Evolutionary conservation across 2,888 invertebrate species (phyloP), one percentile per base, ranked within the genome.

Genomic region (Oscheius sp.): DNA sequence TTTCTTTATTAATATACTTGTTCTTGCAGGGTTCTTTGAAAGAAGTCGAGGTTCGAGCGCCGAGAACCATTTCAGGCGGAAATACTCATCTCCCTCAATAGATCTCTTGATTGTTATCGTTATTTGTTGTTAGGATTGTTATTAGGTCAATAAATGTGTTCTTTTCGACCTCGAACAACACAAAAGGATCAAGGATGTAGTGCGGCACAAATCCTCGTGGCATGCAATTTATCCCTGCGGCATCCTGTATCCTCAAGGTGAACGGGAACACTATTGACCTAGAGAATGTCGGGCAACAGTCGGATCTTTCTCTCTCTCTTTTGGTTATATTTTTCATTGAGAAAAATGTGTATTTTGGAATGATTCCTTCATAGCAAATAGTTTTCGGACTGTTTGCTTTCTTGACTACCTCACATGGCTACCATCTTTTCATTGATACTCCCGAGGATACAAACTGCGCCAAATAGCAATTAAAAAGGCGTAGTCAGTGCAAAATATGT

Each of bases 51-150:
- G 39, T 71, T 23, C 66, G 83, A 27, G 80, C 72, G 23, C 84
- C 84, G 52, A 80, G 80, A 68, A 74, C 77, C 37, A 83, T 84
- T 29, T 76, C 76, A 23, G 84, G 74, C 20, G 83, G 83, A 27
- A 71, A 69, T 2, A 69, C 70, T 20, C 77, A 81, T 70, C 23
- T 79, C 23, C 79, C 76, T 33, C 29, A 10, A 3, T 17, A 53
- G 39, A 17, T 1, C 31, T 25, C 39, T n/a, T 20, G n/a, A 29
- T 27, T 10, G 27, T 3, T 15, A 1, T 39, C 39, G 58, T 42
- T 34, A 58, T 58, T 29, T 53, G 12, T 27, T 29, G n/a, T n/a
- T n/a, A n/a, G n/a, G n/a, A 52, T 52, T 53, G 29, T 53, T 53
- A 53, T 29, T 29, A 53, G 31, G 17, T n/a, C n/a, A 29, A 34